These are phyloP conservation scores for Cebus imitator DNA, from an alignment of 2,113 vertebrate species.

Conservation along the genomic window DNA sequence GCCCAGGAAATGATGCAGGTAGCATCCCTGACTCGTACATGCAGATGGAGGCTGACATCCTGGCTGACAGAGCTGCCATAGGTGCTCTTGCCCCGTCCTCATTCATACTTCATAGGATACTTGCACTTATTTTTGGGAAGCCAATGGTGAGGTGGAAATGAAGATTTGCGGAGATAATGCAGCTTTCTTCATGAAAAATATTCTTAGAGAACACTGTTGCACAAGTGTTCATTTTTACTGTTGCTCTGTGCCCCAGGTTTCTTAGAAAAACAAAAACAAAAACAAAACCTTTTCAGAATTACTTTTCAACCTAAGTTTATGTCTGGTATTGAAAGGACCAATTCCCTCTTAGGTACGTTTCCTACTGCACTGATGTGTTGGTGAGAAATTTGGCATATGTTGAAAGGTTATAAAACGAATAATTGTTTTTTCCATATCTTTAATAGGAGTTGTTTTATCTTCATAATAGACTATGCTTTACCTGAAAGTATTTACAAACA, in stretches of 20 bases:
- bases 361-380: not conserved
- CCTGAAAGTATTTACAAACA: not conserved
- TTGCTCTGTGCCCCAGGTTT: not conserved
- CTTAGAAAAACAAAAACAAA: not conserved
- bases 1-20: not conserved
- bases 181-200: not conserved
- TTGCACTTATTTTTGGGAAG: not conserved
- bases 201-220: not conserved
- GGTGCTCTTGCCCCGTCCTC: not conserved
- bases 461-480: not conserved
- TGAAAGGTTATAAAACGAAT: not conserved
- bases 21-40: too few species aligned
- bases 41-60: not conserved
- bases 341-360: not conserved
- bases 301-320: constrained; percentile 8
- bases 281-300: not conserved
- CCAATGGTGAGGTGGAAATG: not conserved
- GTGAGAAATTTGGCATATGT: not conserved
- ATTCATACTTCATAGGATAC: fast-evolving
- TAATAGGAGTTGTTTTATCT: not conserved
- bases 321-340: not conserved
- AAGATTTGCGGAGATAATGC: not conserved
- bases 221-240: not conserved
- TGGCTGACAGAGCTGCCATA: fast-evolving
- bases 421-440: not conserved